phyloP scores from a whole-genome alignment of 1,140 invertebrate genomes.

The Bradysia coprophila region DNA sequence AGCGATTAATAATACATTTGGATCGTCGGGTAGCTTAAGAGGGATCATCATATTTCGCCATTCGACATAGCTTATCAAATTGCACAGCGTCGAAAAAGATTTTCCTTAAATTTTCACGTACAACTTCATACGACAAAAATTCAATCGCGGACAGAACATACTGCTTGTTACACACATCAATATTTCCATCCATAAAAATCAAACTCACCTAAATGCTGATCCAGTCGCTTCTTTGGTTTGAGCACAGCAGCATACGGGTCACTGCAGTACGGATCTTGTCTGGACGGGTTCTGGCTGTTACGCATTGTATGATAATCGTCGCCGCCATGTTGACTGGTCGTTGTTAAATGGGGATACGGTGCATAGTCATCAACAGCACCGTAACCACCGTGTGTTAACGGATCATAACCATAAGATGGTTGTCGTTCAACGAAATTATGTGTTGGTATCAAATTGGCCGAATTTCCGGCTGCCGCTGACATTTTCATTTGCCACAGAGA shows the following conservation, averaged over 20 bases:
- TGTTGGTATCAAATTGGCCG: conserved; percentile 31
- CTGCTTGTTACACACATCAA: too few relatives aligned
- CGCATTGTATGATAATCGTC: conserved; percentile 47
- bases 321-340: conserved; percentile 34
- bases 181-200: too few relatives aligned
- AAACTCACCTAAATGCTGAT: conserved; percentile 57
- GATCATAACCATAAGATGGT: conserved; percentile 53
- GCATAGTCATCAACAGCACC: conserved; percentile 71
- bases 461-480: conserved; percentile 46
- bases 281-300: conserved; percentile 55
- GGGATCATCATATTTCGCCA: too few relatives aligned
- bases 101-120: too few relatives aligned
- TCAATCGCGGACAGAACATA: too few relatives aligned
- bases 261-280: conserved; percentile 58
- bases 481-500: conserved; percentile 89
- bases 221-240: conserved; percentile 66
- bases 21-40: too few relatives aligned
- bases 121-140: too few relatives aligned
- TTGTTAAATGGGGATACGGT: conserved; percentile 55
- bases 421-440: conserved; percentile 37
- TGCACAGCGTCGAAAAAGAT: too few relatives aligned
- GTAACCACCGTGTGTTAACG: conserved; percentile 58
- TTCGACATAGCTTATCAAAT: too few relatives aligned
- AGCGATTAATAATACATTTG: too few relatives aligned
- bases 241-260: conserved; percentile 72